A percentile compares a stretch with the other conserved stretches of the same genome.
Conservation (phyloP, 2,888 invertebrate genomes). For the Harmothoe impar region DNA sequence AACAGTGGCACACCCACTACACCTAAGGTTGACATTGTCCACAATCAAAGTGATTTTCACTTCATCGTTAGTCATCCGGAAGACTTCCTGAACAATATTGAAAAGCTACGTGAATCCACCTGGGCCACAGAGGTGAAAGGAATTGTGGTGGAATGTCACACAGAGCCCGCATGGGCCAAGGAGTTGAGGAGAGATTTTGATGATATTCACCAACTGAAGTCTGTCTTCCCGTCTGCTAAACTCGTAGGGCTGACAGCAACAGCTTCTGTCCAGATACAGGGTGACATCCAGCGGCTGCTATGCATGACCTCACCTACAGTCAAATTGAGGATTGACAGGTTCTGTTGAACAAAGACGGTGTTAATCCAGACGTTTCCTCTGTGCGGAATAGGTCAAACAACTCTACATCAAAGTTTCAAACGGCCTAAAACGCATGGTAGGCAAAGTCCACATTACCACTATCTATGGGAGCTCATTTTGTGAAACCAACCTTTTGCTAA, state of each 20-base stretch:
- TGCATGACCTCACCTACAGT: not conserved
- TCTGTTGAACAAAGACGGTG: no score
- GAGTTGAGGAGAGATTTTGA: not conserved
- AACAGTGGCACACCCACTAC: no score
- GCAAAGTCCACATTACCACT: no score
- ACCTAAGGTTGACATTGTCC: no score
- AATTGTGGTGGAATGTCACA: not conserved
- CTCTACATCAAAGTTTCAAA: no score
- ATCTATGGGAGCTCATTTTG: no score
- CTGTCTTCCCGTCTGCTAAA: not conserved
- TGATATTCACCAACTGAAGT: not conserved
- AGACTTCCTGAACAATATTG: not conserved
- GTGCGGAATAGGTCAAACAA: no score
- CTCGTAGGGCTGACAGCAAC: not conserved
- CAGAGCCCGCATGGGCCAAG: not conserved
- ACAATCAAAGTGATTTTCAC: not conserved
- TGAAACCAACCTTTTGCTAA: no score
- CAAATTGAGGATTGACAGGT: no score
- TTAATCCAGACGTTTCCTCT: no score
- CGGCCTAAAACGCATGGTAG: no score
- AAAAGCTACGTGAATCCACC: not conserved
- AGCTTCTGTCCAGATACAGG: not conserved
- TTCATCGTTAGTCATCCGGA: constrained; percentile 9
- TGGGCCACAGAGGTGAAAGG: not conserved
- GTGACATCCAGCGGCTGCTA: not conserved